phyloP scores from a whole-genome alignment of 1,140 invertebrate species.

The Stegodyphus dumicola region DNA sequence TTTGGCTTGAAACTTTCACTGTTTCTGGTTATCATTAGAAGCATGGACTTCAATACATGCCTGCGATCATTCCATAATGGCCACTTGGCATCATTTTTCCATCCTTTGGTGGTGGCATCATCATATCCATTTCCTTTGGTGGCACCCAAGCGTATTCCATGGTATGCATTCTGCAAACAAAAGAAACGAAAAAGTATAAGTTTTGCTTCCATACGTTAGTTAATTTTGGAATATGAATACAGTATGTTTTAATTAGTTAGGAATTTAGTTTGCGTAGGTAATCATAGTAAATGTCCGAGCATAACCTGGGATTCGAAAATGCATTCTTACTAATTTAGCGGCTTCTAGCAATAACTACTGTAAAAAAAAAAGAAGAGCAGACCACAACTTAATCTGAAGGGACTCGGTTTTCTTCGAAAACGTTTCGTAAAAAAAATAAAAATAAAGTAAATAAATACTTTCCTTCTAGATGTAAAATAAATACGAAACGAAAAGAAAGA shows the following conservation, averaged over 20 bases:
- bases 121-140: background rate
- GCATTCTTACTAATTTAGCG: too few species aligned
- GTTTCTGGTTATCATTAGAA: too few species aligned
- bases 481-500: too few species aligned
- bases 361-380: too few species aligned
- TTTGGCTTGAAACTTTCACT: too few species aligned
- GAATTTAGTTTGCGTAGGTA: background rate
- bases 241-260: background rate
- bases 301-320: background rate
- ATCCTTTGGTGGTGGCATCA: background rate
- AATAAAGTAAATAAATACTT: too few species aligned
- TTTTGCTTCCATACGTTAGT: background rate
- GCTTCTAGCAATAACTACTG: too few species aligned
- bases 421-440: too few species aligned
- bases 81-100: constrained; percentile 4
- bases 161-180: background rate
- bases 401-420: too few species aligned
- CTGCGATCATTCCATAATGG: background rate
- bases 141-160: background rate
- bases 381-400: too few species aligned
- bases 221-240: background rate
- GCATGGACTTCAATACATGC: background rate
- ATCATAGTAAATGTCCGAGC: background rate
- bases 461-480: too few species aligned
- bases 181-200: background rate